phyloP scores from a whole-genome alignment of 2,113 vertebrate genomes.

The Microtus montanus region DNA sequence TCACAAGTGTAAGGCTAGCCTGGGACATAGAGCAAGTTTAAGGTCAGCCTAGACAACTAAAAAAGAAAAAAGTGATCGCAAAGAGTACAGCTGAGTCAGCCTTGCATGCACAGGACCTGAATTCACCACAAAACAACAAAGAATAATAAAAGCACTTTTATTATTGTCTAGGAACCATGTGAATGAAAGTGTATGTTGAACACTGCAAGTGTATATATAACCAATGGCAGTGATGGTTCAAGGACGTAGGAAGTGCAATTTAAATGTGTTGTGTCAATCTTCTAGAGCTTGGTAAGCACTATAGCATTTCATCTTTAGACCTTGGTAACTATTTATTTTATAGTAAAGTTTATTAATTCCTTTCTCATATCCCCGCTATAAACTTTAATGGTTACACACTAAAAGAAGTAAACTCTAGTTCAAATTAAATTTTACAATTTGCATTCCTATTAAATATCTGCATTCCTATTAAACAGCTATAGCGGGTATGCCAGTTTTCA shows the following conservation, averaged over 20 bases:
- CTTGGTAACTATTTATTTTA: not conserved
- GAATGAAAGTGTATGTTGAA: not conserved
- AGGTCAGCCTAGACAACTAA: not conserved
- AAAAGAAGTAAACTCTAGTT: slow-evolving; percentile 38
- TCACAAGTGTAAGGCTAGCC: not conserved
- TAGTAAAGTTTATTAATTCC: slow-evolving; percentile 32
- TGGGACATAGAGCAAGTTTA: not conserved
- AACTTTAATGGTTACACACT: slow-evolving; percentile 25
- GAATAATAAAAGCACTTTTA: not conserved
- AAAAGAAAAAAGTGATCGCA: not conserved
- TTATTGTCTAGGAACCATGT: not conserved
- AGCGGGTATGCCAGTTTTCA: not conserved
- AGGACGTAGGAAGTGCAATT: not conserved
- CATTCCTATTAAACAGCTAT: not conserved
- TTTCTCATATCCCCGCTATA: not conserved
- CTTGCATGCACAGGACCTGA: not conserved
- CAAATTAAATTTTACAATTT: slow-evolving; percentile 28
- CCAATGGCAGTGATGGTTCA: not conserved
- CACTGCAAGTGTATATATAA: not conserved
- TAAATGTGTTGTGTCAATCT: not conserved
- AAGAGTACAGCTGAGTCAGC: not conserved
- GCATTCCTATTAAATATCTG: not conserved
- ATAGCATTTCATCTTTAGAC: not conserved
- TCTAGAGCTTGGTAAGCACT: not conserved
- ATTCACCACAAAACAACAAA: not conserved